Evolutionary conservation across 2,888 invertebrate species (phyloP).

Genomic region (Trissoscelio sp.): DNA sequence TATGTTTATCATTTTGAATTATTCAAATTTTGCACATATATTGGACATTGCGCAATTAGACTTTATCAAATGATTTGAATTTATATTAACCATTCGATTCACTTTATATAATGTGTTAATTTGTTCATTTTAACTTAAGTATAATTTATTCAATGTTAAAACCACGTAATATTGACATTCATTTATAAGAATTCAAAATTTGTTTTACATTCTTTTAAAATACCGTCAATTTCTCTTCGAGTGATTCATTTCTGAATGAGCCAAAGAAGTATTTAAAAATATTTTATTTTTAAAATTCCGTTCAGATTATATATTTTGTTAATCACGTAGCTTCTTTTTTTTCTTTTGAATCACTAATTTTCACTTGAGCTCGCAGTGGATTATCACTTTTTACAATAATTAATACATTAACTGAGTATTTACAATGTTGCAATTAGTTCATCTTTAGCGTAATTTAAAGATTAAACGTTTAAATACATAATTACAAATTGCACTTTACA

Average conservation of each 20-base stretch:
- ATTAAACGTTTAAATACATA: neutral
- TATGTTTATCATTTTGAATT: slow-evolving; percentile 79
- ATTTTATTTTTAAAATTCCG: slow-evolving; percentile 5
- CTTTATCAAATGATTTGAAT: slow-evolving; percentile 7
- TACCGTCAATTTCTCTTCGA: too few relatives aligned
- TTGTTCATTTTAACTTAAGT: too few relatives aligned
- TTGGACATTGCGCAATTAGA: slow-evolving; percentile 27
- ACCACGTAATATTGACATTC: too few relatives aligned
- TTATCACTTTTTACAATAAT: slow-evolving; percentile 23
- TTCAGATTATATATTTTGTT: slow-evolving; percentile 15
- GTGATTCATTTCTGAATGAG: neutral
- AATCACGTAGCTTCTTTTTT: too few relatives aligned
- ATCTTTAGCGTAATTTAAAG: neutral
- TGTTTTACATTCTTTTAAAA: too few relatives aligned
- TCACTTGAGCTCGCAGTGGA: slow-evolving; percentile 16
- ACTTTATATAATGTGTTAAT: neutral
- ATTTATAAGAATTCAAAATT: too few relatives aligned
- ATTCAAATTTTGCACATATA: slow-evolving; percentile 75
- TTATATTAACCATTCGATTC: slow-evolving; percentile 1
- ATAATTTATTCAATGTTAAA: too few relatives aligned
- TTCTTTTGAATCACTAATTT: slow-evolving; percentile 22
- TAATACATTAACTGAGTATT: neutral
- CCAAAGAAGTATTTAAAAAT: slow-evolving; percentile 10
- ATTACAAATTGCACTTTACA: too few relatives aligned
- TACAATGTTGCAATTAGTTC: neutral